A percentile compares a stretch with the other conserved stretches of the same genome.
phyloP scores from a whole-genome alignment of 1,140 invertebrate species.

The Uloborus diversus region DNA sequence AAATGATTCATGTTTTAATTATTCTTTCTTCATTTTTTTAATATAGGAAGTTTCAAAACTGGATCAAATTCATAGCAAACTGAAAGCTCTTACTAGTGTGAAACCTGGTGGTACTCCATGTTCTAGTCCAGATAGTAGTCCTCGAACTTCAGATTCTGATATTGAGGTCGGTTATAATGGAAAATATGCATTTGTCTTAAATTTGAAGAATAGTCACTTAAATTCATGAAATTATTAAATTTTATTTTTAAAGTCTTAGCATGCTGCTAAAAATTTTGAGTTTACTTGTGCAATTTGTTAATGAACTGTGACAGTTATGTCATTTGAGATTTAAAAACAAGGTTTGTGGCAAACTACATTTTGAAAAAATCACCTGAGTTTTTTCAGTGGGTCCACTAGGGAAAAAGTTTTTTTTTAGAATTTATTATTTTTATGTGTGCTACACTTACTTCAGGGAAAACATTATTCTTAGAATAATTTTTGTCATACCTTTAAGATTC shows the following conservation, averaged over 20 bases:
- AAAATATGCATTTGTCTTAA: conserved; percentile 23
- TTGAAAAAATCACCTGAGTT: no score
- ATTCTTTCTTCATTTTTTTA: not conserved
- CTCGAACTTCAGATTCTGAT: conserved; percentile 49
- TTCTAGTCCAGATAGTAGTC: conserved; percentile 54
- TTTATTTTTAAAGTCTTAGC: no score
- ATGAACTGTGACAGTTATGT: conserved; percentile 7
- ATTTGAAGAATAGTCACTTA: conserved; percentile 34
- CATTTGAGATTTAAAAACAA: conserved; percentile 22
- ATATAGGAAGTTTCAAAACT: conserved; percentile 46
- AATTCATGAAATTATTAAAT: no score
- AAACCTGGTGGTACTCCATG: conserved; percentile 43
- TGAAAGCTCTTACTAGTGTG: conserved; percentile 32
- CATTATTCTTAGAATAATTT: no score
- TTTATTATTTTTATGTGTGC: no score
- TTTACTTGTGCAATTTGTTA: conserved; percentile 34
- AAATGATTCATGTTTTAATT: not conserved
- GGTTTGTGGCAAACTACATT: no score
- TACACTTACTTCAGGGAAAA: no score
- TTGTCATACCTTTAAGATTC: no score
- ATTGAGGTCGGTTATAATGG: conserved; percentile 35
- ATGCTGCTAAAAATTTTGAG: no score
- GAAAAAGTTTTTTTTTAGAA: no score
- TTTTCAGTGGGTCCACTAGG: no score
- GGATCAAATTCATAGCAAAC: conserved; percentile 35